These are phyloP conservation scores for Hiodon tergisus DNA, from an alignment of 2,113 vertebrate species.

Conservation along the genomic window DNA sequence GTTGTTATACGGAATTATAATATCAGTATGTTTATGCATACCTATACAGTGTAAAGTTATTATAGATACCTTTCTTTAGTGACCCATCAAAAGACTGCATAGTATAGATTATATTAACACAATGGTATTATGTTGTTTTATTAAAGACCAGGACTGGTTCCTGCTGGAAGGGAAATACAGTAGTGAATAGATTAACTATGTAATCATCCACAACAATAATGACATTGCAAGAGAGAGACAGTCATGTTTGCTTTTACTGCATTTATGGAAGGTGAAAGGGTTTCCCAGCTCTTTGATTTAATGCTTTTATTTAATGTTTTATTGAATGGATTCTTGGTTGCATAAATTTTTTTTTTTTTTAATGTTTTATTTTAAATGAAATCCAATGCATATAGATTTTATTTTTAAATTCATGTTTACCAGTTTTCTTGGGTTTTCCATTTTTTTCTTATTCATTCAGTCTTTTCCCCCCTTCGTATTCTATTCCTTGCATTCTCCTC, in stretches of 20 bases:
- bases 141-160: conserved; percentile 1
- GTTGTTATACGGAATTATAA: conserved; percentile 4
- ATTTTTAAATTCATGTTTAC: not conserved
- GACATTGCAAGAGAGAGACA: not conserved
- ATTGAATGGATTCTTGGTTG: not conserved
- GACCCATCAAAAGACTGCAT: not conserved
- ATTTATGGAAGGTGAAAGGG: not conserved
- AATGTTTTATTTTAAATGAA: too few species aligned
- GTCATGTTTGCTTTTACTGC: not conserved
- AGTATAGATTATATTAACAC: not conserved
- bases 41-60: conserved; percentile 10
- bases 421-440: not conserved
- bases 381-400: not conserved
- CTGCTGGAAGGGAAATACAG: conserved; percentile 3
- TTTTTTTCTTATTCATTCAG: not conserved
- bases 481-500: not conserved
- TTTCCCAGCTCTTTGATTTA: not conserved
- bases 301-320: not conserved
- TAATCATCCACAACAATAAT: not conserved
- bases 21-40: not conserved
- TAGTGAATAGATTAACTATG: not conserved
- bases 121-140: conserved; percentile 3
- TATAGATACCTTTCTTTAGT: conserved; percentile 10
- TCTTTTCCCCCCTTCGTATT: not conserved
- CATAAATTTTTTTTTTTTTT: too few species aligned